These are phyloP conservation scores for Macquaria australasica DNA, from an alignment of 2,113 vertebrate genomes.

Conservation along the genomic window DNA sequence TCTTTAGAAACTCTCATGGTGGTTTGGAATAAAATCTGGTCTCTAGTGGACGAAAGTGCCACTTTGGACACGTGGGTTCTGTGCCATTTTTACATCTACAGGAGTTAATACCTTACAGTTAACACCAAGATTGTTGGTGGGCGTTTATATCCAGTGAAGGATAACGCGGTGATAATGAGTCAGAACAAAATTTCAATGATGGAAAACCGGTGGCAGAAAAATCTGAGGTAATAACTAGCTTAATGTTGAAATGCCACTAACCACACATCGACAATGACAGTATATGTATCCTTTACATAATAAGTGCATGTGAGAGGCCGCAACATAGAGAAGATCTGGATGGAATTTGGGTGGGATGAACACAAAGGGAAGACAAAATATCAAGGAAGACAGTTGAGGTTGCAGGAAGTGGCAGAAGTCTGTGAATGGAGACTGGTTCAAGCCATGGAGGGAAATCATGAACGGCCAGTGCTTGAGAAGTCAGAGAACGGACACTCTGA, in stretches of 20 bases:
- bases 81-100: slow-evolving; percentile 32
- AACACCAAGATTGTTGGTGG: slow-evolving; percentile 43
- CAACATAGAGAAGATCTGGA: slow-evolving; percentile 39
- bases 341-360: slow-evolving; percentile 26
- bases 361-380: slow-evolving; percentile 73
- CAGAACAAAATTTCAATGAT: slow-evolving; percentile 49
- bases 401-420: slow-evolving; percentile 49
- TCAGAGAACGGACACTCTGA: slow-evolving; percentile 21
- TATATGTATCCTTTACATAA: slow-evolving; percentile 46
- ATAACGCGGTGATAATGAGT: slow-evolving; percentile 56
- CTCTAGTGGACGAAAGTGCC: not conserved
- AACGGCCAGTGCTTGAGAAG: slow-evolving; percentile 61
- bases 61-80: slow-evolving; percentile 24
- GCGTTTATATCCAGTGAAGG: slow-evolving; percentile 65
- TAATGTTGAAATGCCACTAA: slow-evolving; percentile 55
- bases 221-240: slow-evolving; percentile 76
- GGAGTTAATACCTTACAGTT: slow-evolving; percentile 40
- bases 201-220: slow-evolving; percentile 42
- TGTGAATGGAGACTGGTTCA: slow-evolving; percentile 46
- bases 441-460: slow-evolving; percentile 39
- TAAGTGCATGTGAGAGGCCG: slow-evolving; percentile 31
- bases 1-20: slow-evolving; percentile 57
- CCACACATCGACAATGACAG: slow-evolving; percentile 57
- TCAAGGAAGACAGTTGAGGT: slow-evolving; percentile 78
- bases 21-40: slow-evolving; percentile 45